These are phyloP conservation scores for Scalopus aquaticus DNA, from an alignment of 2,113 vertebrate species.

Conservation along the genomic window DNA sequence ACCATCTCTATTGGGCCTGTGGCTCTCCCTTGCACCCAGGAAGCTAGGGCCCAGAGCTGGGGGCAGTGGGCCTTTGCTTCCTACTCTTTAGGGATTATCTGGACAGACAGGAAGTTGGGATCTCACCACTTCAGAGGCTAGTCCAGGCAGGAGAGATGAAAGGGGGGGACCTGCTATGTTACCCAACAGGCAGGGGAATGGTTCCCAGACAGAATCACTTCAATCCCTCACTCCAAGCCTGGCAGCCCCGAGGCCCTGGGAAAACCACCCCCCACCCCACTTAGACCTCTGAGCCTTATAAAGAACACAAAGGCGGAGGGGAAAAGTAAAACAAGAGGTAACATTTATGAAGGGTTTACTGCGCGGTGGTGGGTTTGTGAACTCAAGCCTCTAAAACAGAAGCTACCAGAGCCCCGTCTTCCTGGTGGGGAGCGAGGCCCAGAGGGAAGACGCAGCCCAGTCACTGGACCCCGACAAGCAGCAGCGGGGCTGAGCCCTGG, in stretches of 20 bases:
- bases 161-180: background rate
- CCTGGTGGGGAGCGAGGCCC: background rate
- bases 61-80: background rate
- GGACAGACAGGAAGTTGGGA: no score
- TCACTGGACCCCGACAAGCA: background rate
- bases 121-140: background rate
- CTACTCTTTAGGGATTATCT: background rate
- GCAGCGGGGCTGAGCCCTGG: background rate
- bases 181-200: background rate
- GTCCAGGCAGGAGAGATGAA: background rate
- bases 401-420: background rate
- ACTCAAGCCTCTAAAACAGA: background rate
- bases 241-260: background rate
- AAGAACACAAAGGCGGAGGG: background rate
- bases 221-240: background rate
- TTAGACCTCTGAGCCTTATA: background rate
- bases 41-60: no score
- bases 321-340: background rate
- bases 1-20: background rate
- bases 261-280: rapidly evolving
- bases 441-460: rapidly evolving
- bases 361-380: no score
- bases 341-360: background rate
- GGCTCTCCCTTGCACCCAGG: no score
- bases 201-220: background rate